Evolutionary conservation across 2,113 vertebrate species (phyloP).

Genomic region (Burhinus oedicnemus): DNA sequence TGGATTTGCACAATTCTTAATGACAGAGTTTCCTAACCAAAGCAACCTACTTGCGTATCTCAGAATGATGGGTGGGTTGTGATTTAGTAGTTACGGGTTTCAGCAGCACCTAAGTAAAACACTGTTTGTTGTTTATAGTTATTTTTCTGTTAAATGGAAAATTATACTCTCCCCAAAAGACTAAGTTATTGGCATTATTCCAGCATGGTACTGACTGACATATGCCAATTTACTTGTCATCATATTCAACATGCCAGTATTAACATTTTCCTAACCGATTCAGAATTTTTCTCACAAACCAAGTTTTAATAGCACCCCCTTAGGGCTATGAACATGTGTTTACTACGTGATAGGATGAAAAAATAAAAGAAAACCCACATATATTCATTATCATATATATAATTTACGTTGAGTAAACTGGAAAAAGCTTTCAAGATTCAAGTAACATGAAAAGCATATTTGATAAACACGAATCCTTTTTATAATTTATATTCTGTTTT

Average conservation of each 20-base stretch:
- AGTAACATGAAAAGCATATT: slow-evolving; percentile 30
- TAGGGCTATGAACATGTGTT: not conserved
- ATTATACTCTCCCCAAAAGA: slow-evolving; percentile 42
- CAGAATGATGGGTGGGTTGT: slow-evolving; percentile 20
- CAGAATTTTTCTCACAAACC: not conserved
- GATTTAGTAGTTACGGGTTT: slow-evolving; percentile 66
- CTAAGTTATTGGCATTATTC: slow-evolving; percentile 28
- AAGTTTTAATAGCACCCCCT: slow-evolving; percentile 16
- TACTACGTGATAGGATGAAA: not conserved
- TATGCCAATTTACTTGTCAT: slow-evolving; percentile 61
- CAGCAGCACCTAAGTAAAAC: slow-evolving; percentile 39
- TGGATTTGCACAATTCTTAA: slow-evolving; percentile 5
- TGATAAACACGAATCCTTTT: slow-evolving; percentile 34
- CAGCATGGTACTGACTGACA: slow-evolving; percentile 37
- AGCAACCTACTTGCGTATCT: not conserved
- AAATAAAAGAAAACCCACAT: not conserved
- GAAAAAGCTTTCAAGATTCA: slow-evolving; percentile 20
- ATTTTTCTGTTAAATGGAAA: slow-evolving; percentile 39
- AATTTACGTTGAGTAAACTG: slow-evolving; percentile 5
- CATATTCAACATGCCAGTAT: not conserved
- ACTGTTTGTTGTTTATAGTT: slow-evolving; percentile 60
- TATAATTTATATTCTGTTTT: slow-evolving; percentile 42
- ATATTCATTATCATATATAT: not conserved
- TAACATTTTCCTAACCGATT: slow-evolving; percentile 38
- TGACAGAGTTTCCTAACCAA: not conserved